Base-by-base conservation (phyloP, 1,140 invertebrate genomes). In the Mya arenaria region DNA sequence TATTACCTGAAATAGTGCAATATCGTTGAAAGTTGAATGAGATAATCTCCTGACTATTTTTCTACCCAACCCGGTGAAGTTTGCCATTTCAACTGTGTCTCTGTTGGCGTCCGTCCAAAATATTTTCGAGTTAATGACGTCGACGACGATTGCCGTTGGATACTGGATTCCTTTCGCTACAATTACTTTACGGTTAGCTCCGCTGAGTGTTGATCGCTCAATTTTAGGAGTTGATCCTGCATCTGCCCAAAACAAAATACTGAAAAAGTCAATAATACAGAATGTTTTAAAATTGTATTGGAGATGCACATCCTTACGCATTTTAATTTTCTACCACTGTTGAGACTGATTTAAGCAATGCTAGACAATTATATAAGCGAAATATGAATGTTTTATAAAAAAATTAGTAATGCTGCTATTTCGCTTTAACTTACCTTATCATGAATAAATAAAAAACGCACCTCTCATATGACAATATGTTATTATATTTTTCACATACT, bases 211-310 rank as follows among this genome's bases (percentile, higher is more conserved):
- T n/a, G 73, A 58, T 19, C 56, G 36, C 25, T 63, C 73, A 44
- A 75, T 75, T 30, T 75, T 75, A 1, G n/a, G 23, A n/a, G 25
- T 34, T 1, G 19, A 30, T 3, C 73, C 73, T 34, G 48, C 36
- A 32, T 75, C 73, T n/a, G 36, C 52, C 73, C 56, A 75, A 30
- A 75, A 75, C 10, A 75, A 37, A 5, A 44, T 30, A 8, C 73
- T 75, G 41, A 13, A 39, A 63, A n/a, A n/a, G n/a, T n/a, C n/a
- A n/a, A n/a, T n/a, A n/a, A n/a, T n/a, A n/a, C n/a, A n/a, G n/a
- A n/a, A n/a, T n/a, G n/a, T n/a, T n/a, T n/a, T n/a, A n/a, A n/a
- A n/a, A n/a, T n/a, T n/a, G n/a, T n/a, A n/a, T n/a, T n/a, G n/a
- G n/a, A n/a, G n/a, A n/a, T n/a, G n/a, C n/a, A n/a, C n/a, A n/a